These are phyloP conservation scores for Azemiops feae DNA, from an alignment of 2,113 vertebrate species.

Conservation along the genomic window DNA sequence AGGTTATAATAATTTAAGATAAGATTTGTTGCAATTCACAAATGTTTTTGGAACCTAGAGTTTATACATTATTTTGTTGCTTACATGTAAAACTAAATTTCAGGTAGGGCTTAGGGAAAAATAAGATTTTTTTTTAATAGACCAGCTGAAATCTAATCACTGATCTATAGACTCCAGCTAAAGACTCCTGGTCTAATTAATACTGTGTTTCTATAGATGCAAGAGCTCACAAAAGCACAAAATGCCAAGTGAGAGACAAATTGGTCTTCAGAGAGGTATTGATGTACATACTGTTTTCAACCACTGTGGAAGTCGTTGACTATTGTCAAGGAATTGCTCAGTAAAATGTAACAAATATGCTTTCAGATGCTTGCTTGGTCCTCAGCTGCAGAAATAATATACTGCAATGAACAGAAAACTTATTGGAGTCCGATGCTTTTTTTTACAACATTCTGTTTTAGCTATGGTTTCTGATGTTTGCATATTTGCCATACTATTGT, in stretches of 20 bases:
- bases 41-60: not conserved
- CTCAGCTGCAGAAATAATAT: not conserved
- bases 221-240: not conserved
- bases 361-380: not conserved
- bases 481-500: not conserved
- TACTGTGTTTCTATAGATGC: not conserved
- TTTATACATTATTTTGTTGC: not conserved
- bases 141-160: not conserved
- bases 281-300: not conserved
- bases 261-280: not conserved
- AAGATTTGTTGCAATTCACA: not conserved
- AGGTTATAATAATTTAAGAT: not conserved
- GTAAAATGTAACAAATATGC: not conserved
- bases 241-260: not conserved
- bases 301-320: not conserved
- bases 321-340: not conserved
- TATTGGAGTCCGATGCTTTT: not conserved
- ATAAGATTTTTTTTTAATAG: not conserved
- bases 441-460: not conserved
- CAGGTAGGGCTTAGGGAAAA: not conserved
- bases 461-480: not conserved
- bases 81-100: not conserved
- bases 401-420: not conserved
- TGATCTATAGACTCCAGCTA: not conserved
- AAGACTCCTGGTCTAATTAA: not conserved